These are phyloP conservation scores for Callorhinus ursinus DNA, from an alignment of 2,113 vertebrate genomes.

Conservation along the genomic window DNA sequence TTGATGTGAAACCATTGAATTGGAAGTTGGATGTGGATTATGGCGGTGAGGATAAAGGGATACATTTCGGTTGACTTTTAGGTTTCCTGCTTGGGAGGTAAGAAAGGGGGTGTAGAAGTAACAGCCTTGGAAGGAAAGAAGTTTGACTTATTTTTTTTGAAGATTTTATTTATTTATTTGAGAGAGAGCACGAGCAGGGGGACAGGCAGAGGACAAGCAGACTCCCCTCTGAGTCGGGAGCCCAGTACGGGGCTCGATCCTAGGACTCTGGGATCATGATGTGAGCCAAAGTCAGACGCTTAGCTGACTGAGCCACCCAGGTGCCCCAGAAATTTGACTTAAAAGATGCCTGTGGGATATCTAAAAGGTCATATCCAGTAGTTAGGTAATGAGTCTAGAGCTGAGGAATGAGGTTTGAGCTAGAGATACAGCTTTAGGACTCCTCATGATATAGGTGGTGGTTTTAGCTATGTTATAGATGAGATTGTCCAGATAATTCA, in stretches of 20 bases:
- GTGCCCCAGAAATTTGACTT: not conserved
- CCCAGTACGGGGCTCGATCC: not conserved
- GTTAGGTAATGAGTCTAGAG: not conserved
- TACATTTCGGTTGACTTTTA: constrained; percentile 20
- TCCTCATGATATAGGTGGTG: not conserved
- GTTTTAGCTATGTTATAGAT: not conserved
- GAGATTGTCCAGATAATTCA: not conserved
- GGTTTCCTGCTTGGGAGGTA: not conserved
- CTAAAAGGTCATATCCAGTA: not conserved
- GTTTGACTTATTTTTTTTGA: not conserved
- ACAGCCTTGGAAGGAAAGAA: constrained; percentile 17
- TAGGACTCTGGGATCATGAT: not conserved
- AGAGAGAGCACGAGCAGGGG: not conserved
- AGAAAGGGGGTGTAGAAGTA: constrained; percentile 23
- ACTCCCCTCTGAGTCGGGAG: not conserved
- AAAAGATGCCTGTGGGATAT: not conserved
- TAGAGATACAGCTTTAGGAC: not conserved
- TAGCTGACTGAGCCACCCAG: not conserved
- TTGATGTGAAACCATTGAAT: constrained; percentile 38
- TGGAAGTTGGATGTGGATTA: constrained; percentile 22
- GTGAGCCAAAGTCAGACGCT: not conserved
- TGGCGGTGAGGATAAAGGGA: not conserved
- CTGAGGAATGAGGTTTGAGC: constrained; percentile 27
- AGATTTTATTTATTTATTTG: not conserved
- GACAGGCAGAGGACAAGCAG: not conserved